Base-by-base conservation (phyloP, 2,113 vertebrate species). In the Anthoscopus minutus region DNA sequence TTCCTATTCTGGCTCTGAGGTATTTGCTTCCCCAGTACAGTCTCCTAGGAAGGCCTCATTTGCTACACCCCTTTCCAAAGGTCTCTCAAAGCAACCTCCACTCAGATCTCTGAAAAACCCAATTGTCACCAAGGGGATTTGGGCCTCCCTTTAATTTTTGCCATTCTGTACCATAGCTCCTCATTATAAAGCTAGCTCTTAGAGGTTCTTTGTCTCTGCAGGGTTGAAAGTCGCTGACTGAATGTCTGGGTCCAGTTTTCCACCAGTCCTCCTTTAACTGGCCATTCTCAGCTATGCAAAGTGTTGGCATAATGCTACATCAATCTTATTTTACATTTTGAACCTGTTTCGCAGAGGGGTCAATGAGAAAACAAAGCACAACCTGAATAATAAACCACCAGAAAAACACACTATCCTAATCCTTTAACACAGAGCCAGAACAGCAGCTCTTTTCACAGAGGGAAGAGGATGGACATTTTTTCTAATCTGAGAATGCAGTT, bases 171-270 rank as follows among this genome's bases (percentile, higher is more conserved):
- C 85, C 88, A 45, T 4, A 86, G 92, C 79, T 96, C 56, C 92
- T 93, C 88, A 89, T 95, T 93, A 89, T 70, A 30, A 93, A 94
- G 67, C 78, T 81, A 86, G 89, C 48, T 94, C 88, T 78, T 94
- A 90, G 83, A 95, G 82, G 76, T 92, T 83, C 85, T 95, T 93
- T 90, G 92, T 97, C 82, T 81, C 81, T 86, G 40, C 82, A 88
- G 88, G 86, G 81, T 64, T 89, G 93, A 88, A 92, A 95, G 84
- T 88, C 89, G 89, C 86, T 94, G 91, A 94, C 93, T 93, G 65
- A 91, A 79, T 70, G 77, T 44, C 90, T 86, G 88, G 42, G 60
- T 88, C 88, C 69, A 94, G 57, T 94, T 92, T 95, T 90, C 82
- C 31, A 83, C 74, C 88, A 93, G 82, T 64, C 54, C 91, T 88